Evolutionary conservation across 2,797 vertebrate genomes (phyloP), one percentile per base, ranked within the genome.

Genomic region (Sciurus vulgaris): DNA sequence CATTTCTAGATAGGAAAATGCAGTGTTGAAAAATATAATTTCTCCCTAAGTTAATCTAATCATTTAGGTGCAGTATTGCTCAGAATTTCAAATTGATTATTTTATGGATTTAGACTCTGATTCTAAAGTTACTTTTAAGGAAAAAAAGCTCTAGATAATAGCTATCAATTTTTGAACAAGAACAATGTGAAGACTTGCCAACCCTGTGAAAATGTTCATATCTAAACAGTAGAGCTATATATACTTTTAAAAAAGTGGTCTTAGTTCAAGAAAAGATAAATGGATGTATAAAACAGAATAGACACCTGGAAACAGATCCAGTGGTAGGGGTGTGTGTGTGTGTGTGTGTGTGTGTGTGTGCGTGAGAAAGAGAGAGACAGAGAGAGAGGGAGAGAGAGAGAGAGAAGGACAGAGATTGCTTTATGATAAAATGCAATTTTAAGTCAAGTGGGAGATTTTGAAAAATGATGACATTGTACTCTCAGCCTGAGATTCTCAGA

Each of bases 131-230:
- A 38, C 35, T 59, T 74, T 87, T 56, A 65, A 70, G 51, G 56
- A n/a, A 88, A 84, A 63, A 92, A 61, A 47, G 3, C 7, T 56
- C 6, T 72, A 72, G 24, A 11, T 7, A 61, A 89, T 38, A 38
- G 38, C 38, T 38, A 83, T 87, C n/a, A 92, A 65, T 73, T 89
- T 93, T 89, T 67, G 2, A 85, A 67, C 18, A 89, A 85, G 44
- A 73, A 56, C 30, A 72, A 26, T 51, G 7, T 10, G 17, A 41
- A 70, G 18, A 74, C 2, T 41, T 73, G 2, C 35, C 20, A 49
- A 70, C 41, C 35, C 12, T 33, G 3, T 83, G 10, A 28, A 59
- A 91, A 91, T 78, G 9, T 63, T 44, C 84, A 8, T 89, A 35
- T 92, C 44, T 54, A 77, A 88, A 72, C 11, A 59, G 54, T 38